A percentile compares a stretch with the other conserved stretches of the same genome.
phyloP scores from a whole-genome alignment of 2,113 vertebrate genomes.

The Oriolus oriolus region DNA sequence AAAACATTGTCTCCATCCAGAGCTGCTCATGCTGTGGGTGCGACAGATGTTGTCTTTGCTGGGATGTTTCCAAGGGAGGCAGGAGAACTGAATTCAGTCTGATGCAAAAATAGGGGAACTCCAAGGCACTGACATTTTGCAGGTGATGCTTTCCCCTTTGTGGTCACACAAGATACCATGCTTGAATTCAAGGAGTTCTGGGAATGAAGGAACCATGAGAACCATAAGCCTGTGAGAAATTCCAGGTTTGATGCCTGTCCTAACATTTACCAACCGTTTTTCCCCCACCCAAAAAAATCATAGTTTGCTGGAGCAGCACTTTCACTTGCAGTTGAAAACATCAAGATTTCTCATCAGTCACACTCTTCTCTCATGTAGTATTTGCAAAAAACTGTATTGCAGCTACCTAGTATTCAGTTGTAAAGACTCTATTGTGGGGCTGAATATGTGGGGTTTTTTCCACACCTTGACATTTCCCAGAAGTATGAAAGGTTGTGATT shows the following conservation, averaged over 20 bases:
- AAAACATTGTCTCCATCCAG: neutral
- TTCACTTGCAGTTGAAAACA: neutral
- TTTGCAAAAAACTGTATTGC: neutral
- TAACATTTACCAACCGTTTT: neutral
- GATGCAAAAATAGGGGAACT: neutral
- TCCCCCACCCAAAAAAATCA: accelerated
- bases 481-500: neutral
- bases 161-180: neutral
- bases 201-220: neutral
- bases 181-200: neutral
- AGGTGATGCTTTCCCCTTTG: neutral
- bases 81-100: neutral
- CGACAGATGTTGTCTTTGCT: neutral
- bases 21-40: neutral
- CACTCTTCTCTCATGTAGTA: accelerated
- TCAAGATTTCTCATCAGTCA: neutral
- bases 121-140: neutral
- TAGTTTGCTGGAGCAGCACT: neutral
- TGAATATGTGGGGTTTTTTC: neutral
- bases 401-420: neutral
- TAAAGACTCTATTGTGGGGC: neutral
- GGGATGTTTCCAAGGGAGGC: neutral
- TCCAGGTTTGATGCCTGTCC: neutral
- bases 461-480: neutral
- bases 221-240: neutral